A percentile compares a stretch with the other conserved stretches of the same genome.
phyloP scores from a whole-genome alignment of 2,888 invertebrate genomes.

The Eustalomyia histrio region DNA sequence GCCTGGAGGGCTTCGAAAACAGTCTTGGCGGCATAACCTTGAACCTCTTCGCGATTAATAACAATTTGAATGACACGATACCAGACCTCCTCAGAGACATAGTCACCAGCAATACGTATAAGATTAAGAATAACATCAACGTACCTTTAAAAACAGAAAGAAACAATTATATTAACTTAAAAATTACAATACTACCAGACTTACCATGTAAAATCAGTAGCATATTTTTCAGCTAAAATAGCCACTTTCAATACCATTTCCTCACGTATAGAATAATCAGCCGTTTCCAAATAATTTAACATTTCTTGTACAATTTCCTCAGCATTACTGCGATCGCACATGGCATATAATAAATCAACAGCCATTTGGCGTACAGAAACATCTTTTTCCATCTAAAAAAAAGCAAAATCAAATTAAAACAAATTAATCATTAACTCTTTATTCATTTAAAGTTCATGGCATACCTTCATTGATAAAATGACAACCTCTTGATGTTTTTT shows the following conservation, averaged over 20 bases:
- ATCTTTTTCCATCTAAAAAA: constrained; percentile 94
- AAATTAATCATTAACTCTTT: not conserved
- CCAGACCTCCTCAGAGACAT: constrained; percentile 99
- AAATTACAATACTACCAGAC: not conserved
- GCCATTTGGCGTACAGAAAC: constrained; percentile 98
- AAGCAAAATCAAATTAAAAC: not conserved
- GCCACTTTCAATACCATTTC: constrained; percentile 99
- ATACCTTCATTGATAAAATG: constrained; percentile 95
- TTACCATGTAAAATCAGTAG: constrained; percentile 99
- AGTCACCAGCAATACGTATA: constrained; percentile 99
- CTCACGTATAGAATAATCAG: constrained; percentile 99
- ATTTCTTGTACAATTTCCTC: constrained; percentile 99
- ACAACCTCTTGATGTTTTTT: constrained; percentile 99
- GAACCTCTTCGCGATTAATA: constrained; percentile 99
- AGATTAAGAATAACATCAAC: constrained; percentile 99
- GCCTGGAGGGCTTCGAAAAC: constrained; percentile 99
- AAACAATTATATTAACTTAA: constrained; percentile 1
- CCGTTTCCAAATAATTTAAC: constrained; percentile 98
- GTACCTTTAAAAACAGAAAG: constrained; percentile 79
- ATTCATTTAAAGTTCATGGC: not conserved
- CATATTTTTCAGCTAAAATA: constrained; percentile 99
- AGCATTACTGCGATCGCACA: constrained; percentile 99
- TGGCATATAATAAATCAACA: constrained; percentile 98
- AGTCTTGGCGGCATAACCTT: constrained; percentile 99
- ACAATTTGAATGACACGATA: constrained; percentile 99